phyloP scores from a whole-genome alignment of 2,113 vertebrate species.

The Diphyllodes magnificus region DNA sequence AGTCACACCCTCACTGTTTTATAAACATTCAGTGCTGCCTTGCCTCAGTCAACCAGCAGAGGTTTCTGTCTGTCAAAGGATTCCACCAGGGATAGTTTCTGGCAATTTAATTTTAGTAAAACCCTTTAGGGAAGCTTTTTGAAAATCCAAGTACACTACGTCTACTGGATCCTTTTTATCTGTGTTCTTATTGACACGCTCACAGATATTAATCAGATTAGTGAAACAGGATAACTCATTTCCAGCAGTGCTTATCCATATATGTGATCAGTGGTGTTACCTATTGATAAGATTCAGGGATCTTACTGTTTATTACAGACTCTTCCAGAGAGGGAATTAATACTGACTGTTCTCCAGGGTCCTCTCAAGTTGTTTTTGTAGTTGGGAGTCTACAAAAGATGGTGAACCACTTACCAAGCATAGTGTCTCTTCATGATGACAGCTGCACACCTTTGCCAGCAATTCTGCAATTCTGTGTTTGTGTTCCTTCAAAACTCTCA shows the following conservation, averaged over 20 bases:
- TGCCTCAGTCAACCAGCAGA: not conserved
- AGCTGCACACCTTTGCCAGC: not conserved
- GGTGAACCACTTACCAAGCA: not conserved
- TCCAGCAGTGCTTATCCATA: not conserved
- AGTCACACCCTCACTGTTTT: not conserved
- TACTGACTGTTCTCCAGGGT: not conserved
- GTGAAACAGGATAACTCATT: not conserved
- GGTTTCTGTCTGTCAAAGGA: not conserved
- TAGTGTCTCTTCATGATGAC: not conserved
- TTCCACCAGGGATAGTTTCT: not conserved
- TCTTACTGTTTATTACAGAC: not conserved
- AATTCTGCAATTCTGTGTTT: not conserved
- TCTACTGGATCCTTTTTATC: not conserved
- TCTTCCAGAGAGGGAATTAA: not conserved
- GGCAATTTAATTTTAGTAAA: not conserved
- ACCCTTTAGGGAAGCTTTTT: not conserved
- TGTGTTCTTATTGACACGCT: not conserved
- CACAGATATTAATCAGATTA: not conserved
- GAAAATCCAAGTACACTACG: not conserved
- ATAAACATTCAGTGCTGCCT: not conserved
- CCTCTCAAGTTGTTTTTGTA: not conserved
- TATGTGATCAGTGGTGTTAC: not conserved
- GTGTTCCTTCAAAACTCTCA: not conserved
- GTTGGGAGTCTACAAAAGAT: not conserved
- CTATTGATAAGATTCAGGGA: not conserved